Conservation (phyloP, 1,140 invertebrate genomes). For the Teleogryllus occipitalis region DNA sequence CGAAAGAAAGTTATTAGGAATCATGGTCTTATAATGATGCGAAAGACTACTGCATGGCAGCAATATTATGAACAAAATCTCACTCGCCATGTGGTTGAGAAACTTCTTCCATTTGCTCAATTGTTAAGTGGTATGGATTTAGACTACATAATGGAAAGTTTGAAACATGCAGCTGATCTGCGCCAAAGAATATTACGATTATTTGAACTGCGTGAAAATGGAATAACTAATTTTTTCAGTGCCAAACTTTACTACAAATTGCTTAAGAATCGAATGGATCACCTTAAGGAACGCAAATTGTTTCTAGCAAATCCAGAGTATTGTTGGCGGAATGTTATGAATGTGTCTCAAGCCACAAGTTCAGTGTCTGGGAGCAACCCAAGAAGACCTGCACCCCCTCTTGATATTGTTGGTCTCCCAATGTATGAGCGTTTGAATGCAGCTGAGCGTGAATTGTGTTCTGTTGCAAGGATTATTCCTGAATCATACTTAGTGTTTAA, state of each 20-base stretch:
- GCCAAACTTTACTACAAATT: conserved; percentile 57
- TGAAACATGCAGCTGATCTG: conserved; percentile 60
- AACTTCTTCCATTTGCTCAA: conserved; percentile 61
- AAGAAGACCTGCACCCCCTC: conserved; percentile 46
- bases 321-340: neutral
- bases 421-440: conserved; percentile 65
- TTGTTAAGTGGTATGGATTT: conserved; percentile 63
- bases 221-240: conserved; percentile 57
- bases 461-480: conserved; percentile 61
- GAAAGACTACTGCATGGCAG: conserved; percentile 51
- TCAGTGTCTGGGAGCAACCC: conserved; percentile 19
- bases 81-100: conserved; percentile 42
- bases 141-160: conserved; percentile 66
- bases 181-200: conserved; percentile 52
- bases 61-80: conserved; percentile 53
- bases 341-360: neutral
- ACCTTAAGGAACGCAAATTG: conserved; percentile 40
- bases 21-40: conserved; percentile 70
- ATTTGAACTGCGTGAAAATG: conserved; percentile 58
- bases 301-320: neutral
- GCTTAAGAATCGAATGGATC: conserved; percentile 49
- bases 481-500: conserved; percentile 70
- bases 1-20: conserved; percentile 62
- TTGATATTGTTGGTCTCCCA: conserved; percentile 68
- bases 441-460: conserved; percentile 68